Evolutionary conservation across 2,888 invertebrate genomes (phyloP).

Genomic region (Torymus tubicola): DNA sequence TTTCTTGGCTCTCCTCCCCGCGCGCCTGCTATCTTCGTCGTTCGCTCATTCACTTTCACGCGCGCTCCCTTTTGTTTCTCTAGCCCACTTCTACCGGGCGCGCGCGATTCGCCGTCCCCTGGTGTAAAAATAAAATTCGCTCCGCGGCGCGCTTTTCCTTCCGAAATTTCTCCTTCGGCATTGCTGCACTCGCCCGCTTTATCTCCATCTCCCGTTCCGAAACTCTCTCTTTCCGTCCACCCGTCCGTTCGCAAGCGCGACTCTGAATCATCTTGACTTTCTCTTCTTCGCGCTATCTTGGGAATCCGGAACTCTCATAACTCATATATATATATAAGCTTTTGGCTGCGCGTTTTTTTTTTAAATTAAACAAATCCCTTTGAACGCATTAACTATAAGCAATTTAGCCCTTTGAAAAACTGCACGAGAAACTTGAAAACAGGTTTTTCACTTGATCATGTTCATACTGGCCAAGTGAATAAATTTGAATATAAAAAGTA

Average conservation of each 20-base stretch:
- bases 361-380: neutral
- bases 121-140: conserved; percentile 13
- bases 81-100: neutral
- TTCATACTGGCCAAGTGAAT: too few relatives aligned
- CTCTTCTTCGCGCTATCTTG: conserved; percentile 50
- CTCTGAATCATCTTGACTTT: conserved; percentile 50
- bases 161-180: conserved; percentile 21
- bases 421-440: too few relatives aligned
- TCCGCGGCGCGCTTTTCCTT: neutral
- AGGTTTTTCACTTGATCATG: too few relatives aligned
- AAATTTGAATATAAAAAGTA: too few relatives aligned
- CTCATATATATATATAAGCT: conserved; percentile 6
- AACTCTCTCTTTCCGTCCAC: conserved; percentile 33
- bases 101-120: neutral
- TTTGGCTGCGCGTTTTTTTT: neutral
- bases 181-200: conserved; percentile 18
- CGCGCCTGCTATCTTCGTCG: conserved; percentile 4
- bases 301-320: conserved; percentile 37
- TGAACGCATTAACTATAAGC: too few relatives aligned
- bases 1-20: conserved; percentile 7
- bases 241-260: conserved; percentile 15
- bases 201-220: conserved; percentile 23
- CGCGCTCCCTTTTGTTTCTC: neutral
- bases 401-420: too few relatives aligned
- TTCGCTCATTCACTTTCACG: conserved; percentile 25